Conservation (phyloP, 2,888 invertebrate genomes). For the Harpalus rubripes region DNA sequence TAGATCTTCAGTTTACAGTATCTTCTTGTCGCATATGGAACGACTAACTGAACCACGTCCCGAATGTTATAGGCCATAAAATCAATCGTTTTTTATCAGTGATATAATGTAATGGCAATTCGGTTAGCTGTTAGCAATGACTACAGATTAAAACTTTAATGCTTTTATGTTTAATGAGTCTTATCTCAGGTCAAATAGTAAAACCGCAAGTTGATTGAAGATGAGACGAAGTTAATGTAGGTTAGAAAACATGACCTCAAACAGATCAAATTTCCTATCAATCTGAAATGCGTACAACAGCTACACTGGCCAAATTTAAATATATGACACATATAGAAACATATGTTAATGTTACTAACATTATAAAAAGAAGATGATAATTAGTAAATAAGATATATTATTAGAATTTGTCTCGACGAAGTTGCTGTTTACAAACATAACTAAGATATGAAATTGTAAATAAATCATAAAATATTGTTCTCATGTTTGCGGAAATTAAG, state of each 20-base stretch:
- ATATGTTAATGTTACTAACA: too few species aligned
- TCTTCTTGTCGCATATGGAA: neutral
- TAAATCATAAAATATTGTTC: neutral
- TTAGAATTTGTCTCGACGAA: neutral
- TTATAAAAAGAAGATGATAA: too few species aligned
- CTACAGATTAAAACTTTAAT: neutral
- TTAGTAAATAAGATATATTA: neutral
- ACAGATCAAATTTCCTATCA: constrained; percentile 38
- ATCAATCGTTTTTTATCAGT: neutral
- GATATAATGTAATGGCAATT: neutral
- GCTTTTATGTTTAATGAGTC: constrained; percentile 1
- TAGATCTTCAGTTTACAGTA: too few species aligned
- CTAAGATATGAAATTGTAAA: neutral
- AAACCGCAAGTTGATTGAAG: constrained; percentile 46
- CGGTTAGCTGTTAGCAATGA: neutral
- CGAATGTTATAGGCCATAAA: too few species aligned
- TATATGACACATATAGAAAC: too few species aligned
- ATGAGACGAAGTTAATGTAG: constrained; percentile 26
- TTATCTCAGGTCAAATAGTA: constrained; percentile 46
- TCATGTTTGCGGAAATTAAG: neutral
- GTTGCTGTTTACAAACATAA: neutral
- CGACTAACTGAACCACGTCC: too few species aligned
- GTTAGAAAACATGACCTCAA: constrained; percentile 48
- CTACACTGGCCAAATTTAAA: neutral
- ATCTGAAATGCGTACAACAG: neutral